Conservation (phyloP, 1,140 invertebrate genomes). For the Trachelipus rathkii region DNA sequence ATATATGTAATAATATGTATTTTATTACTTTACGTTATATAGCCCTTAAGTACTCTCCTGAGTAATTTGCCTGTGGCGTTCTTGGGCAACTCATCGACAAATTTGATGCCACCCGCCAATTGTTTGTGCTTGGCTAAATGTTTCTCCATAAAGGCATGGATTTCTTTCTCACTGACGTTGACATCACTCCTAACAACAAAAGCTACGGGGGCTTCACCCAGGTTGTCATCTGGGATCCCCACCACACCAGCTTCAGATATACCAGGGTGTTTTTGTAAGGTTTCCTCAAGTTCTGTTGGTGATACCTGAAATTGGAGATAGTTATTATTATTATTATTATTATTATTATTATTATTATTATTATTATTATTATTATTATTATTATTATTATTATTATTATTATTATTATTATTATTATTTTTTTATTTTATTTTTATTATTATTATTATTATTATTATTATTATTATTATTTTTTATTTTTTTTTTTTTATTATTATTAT, state of each 20-base stretch:
- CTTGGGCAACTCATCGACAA: constrained; percentile 51
- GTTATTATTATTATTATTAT: constrained; percentile 42
- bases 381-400: too few relatives aligned
- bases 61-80: constrained; percentile 52
- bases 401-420: too few relatives aligned
- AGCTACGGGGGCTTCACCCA: constrained; percentile 51
- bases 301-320: constrained; percentile 46
- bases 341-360: not conserved
- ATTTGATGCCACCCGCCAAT: constrained; percentile 50
- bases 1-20: too few relatives aligned
- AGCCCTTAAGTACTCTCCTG: constrained; percentile 47
- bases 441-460: too few relatives aligned
- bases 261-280: constrained; percentile 50
- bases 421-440: too few relatives aligned
- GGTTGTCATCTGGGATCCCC: constrained; percentile 52
- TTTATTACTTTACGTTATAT: too few relatives aligned
- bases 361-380: too few relatives aligned
- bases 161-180: constrained; percentile 50
- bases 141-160: constrained; percentile 51
- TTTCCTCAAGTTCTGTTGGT: constrained; percentile 46
- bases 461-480: too few relatives aligned
- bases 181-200: constrained; percentile 36
- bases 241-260: constrained; percentile 55
- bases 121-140: constrained; percentile 48
- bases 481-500: too few relatives aligned